These are phyloP conservation scores for Eilema caniola DNA, from an alignment of 2,888 invertebrate species.

Conservation along the genomic window DNA sequence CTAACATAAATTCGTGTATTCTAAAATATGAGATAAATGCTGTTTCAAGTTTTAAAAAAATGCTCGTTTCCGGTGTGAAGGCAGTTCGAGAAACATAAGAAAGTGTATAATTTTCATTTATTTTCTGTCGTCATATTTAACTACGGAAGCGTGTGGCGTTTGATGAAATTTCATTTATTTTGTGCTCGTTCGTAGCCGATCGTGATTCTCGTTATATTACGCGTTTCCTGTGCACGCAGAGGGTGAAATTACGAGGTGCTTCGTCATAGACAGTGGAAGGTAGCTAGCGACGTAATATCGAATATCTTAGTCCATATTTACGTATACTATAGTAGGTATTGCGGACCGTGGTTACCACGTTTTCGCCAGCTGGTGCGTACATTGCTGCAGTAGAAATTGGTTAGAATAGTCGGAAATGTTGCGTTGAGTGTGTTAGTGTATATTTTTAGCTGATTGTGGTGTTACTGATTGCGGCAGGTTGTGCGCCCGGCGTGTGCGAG, in stretches of 20 bases:
- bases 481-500: slow-evolving; percentile 77
- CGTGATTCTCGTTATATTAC: slow-evolving; percentile 64
- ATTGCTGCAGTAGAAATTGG: slow-evolving; percentile 73
- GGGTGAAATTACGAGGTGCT: slow-evolving; percentile 71
- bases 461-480: slow-evolving; percentile 77
- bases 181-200: slow-evolving; percentile 70
- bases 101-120: slow-evolving; percentile 84
- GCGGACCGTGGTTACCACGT: slow-evolving; percentile 80
- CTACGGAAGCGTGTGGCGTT: slow-evolving; percentile 76
- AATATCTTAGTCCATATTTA: slow-evolving; percentile 81
- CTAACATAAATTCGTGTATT: slow-evolving; percentile 57
- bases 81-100: slow-evolving; percentile 83
- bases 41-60: slow-evolving; percentile 74
- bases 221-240: slow-evolving; percentile 62
- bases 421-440: slow-evolving; percentile 51
- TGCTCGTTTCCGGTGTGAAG: slow-evolving; percentile 83
- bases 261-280: slow-evolving; percentile 82
- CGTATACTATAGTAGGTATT: slow-evolving; percentile 69
- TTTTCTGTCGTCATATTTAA: slow-evolving; percentile 83
- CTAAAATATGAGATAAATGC: slow-evolving; percentile 65
- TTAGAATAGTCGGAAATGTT: slow-evolving; percentile 64
- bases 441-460: slow-evolving; percentile 55
- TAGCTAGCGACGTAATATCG: slow-evolving; percentile 77
- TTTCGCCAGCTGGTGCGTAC: slow-evolving; percentile 86
- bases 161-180: slow-evolving; percentile 77